These are phyloP conservation scores for Drosophila neoperkinsi DNA, from an alignment of 2,888 invertebrate species.

Conservation along the genomic window DNA sequence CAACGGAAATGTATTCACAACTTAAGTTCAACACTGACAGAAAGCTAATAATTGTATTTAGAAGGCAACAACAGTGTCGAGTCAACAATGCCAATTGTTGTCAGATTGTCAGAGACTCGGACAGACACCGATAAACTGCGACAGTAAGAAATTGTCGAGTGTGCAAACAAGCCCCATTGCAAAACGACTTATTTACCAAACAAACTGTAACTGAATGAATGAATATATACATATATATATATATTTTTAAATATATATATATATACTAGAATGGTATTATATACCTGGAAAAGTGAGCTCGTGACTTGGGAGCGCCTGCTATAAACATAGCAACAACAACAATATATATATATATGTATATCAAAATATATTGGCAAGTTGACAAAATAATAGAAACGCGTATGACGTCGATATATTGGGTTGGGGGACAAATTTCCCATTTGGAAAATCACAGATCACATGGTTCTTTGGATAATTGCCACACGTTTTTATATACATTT, in stretches of 20 bases:
- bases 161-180: slow-evolving; percentile 28
- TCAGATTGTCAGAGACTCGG: slow-evolving; percentile 18
- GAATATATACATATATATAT: slow-evolving; percentile 1
- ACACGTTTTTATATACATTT: slow-evolving; percentile 44
- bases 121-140: slow-evolving; percentile 2
- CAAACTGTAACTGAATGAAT: slow-evolving; percentile 19
- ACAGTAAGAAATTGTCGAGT: slow-evolving; percentile 19
- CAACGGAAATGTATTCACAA: slow-evolving; percentile 66
- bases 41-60: slow-evolving; percentile 61
- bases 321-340: background rate
- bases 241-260: background rate
- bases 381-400: slow-evolving; percentile 44
- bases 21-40: slow-evolving; percentile 49
- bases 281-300: slow-evolving; percentile 49
- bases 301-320: slow-evolving; percentile 60
- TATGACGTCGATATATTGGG: slow-evolving; percentile 38
- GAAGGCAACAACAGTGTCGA: slow-evolving; percentile 50
- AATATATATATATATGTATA: background rate
- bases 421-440: slow-evolving; percentile 24
- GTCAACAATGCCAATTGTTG: slow-evolving; percentile 61
- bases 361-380: slow-evolving; percentile 39
- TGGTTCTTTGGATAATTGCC: slow-evolving; percentile 49
- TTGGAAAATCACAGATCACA: slow-evolving; percentile 44
- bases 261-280: slow-evolving; percentile 1
- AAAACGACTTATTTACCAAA: slow-evolving; percentile 18